phyloP scores from a whole-genome alignment of 1,140 invertebrate species.

The Papilio polyxenes region DNA sequence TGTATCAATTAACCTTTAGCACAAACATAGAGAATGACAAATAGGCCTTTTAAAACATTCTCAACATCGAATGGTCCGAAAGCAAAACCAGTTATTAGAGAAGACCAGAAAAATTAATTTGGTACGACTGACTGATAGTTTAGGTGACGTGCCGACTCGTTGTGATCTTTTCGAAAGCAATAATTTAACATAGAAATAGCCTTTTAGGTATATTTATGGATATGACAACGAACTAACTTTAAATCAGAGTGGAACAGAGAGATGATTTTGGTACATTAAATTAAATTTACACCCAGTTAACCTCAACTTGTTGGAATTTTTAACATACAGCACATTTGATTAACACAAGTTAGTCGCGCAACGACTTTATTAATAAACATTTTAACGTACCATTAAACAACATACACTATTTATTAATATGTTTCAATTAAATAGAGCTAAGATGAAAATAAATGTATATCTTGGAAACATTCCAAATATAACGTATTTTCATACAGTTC shows the following conservation, averaged over 20 bases:
- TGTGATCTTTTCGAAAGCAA: conserved; percentile 4
- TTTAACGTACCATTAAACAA: not conserved
- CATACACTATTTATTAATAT: not conserved
- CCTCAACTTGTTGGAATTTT: not conserved
- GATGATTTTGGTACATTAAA: not conserved
- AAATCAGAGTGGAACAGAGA: conserved; percentile 25
- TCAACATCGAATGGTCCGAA: not conserved
- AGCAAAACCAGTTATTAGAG: conserved; percentile 24
- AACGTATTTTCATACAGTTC: not conserved
- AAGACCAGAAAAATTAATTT: conserved; percentile 28
- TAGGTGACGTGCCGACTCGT: conserved; percentile 11
- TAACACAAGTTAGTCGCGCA: not conserved
- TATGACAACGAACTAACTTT: conserved; percentile 24
- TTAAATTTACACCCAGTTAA: not conserved
- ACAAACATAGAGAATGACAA: conserved; percentile 10
- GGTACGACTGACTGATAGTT: conserved; percentile 29
- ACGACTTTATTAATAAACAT: not conserved
- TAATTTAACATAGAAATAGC: conserved; percentile 32
- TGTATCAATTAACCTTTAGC: conserved; percentile 32
- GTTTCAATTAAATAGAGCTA: not conserved
- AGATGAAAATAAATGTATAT: not conserved
- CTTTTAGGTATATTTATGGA: conserved; percentile 28
- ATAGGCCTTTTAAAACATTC: conserved; percentile 22
- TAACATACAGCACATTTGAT: not conserved
- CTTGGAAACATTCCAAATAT: not conserved